Base-by-base conservation (phyloP, 2,888 invertebrate species). In the Dichetophora obliterata region DNA sequence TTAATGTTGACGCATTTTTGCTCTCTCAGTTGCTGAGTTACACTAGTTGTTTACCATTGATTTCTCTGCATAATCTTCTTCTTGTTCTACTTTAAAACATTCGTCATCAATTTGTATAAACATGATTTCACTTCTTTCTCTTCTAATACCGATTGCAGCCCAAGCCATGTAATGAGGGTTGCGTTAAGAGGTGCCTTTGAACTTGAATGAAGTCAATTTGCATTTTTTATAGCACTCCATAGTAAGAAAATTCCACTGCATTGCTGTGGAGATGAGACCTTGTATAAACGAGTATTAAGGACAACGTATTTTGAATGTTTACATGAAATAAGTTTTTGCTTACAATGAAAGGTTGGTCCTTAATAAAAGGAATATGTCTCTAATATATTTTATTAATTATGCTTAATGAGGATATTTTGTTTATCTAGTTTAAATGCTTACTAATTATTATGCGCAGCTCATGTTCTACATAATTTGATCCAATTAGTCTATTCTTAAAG, bases 1-100 rank as follows among this genome's bases (percentile, higher is more conserved):
- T 11, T 14, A 14, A 43, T 77, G 57, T 50, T 31, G 74, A 27
- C 75, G 54, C 70, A 70, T 74, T n/a, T 74, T 50, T 66, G 19
- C 24, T 16, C 43, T 11, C 43, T 43, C 43, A 11, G 43, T 43
- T 43, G 43, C 43, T 43, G 43, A 43, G 43, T 43, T 43, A 43
- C 43, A 37, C 37, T 6, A 37, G 37, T 37, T 54, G 8, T 70
- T 75, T 24, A 61, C 68, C n/a, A 63, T 63, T n/a, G 3, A 16
- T 59, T 27, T 24, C 57, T 63, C 43, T 31, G 31, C 27, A 63
- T 31, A 63, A 27, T 31, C 24, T 4, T 9, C 11, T 14, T 61
- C 63, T 63, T 31, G 63, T n/a, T 31, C 27, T 63, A n/a, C 22
- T 19, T 54, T 9, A 22, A 54, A 54, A 22, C n/a, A 22, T 54